Base-by-base conservation (phyloP, 2,797 vertebrate species). In the Coranthus polyacanthus region DNA sequence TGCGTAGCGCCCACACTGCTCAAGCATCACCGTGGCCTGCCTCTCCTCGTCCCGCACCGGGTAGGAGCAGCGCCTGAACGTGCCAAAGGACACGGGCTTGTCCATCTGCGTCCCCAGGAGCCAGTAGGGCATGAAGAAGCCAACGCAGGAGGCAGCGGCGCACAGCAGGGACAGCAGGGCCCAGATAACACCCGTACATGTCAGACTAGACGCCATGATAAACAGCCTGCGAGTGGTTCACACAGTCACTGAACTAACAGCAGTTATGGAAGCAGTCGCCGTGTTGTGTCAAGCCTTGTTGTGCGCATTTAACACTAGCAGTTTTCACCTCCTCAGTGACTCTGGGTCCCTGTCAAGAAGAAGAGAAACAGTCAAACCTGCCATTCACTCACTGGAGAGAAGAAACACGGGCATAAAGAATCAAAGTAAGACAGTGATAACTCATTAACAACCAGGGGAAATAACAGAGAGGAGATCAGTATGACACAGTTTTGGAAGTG, bases 91-190 rank as follows among this genome's bases (percentile, higher is more conserved):
- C 84, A 99, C 97, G 0, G 96, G 93, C 81, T 97, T 98, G 87
- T 96, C 96, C 94, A 99, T 94, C 90, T 97, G 97, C 6, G 93
- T 94, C 2, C 96, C 96, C 89, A 98, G 89, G 56, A 98, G 95
- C 98, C 98, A 99, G 91, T 98, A 99, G 53, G 98, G 98, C 98
- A 99, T 98, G 84, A 99, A 99, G 92, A 98, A 99, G 18, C 97
- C 97, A 62, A 98, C 95, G 0, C 97, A 98, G 78, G 96, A 97
- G 22, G 96, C 90, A 0, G 93, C 95, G 0, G 98, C 97, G 0
- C 95, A 97, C 11, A 98, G 92, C 75, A 99, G 94, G n/a, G 98
- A 99, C 63, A 98, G 92, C 75, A 97, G 85, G 36, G 97, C 94
- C 98, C 97, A 99, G 74, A 96, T 68, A 1, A 95, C 22, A 0